These are phyloP conservation scores for Eriosoma lanigerum DNA, from an alignment of 1,140 invertebrate genomes.

Conservation along the genomic window DNA sequence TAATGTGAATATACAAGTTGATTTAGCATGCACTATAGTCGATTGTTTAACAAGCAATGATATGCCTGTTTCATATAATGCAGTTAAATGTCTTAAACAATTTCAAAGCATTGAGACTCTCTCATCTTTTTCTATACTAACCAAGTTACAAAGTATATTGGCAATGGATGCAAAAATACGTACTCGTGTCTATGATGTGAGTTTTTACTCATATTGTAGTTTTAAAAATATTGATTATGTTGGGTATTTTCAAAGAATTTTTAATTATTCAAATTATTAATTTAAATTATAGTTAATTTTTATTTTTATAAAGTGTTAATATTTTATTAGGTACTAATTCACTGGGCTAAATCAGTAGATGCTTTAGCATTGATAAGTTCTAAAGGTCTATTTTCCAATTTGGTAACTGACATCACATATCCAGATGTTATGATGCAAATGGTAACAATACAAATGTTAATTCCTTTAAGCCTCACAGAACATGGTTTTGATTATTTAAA, in stretches of 20 bases:
- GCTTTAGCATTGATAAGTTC: constrained; percentile 34
- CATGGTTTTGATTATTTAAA: constrained; percentile 48
- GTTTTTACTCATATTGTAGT: constrained; percentile 17
- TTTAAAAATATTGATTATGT: not conserved
- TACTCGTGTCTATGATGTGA: constrained; percentile 29
- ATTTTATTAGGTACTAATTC: constrained; percentile 34
- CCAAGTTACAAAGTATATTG: not conserved
- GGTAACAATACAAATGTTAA: constrained; percentile 39
- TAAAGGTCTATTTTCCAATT: constrained; percentile 33
- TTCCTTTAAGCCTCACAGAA: constrained; percentile 26
- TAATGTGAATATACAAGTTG: constrained; percentile 29
- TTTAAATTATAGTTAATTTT: not conserved
- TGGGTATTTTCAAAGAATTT: not conserved
- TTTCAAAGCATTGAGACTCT: constrained; percentile 33
- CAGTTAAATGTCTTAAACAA: constrained; percentile 40
- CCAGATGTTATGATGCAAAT: constrained; percentile 44
- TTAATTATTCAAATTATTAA: not conserved
- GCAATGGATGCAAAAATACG: constrained; percentile 27
- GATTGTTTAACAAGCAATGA: constrained; percentile 18
- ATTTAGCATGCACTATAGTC: constrained; percentile 32
- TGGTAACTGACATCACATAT: constrained; percentile 26
- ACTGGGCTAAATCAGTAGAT: constrained; percentile 35
- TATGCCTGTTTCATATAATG: constrained; percentile 30
- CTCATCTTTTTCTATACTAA: not conserved
- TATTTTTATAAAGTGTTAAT: not conserved